phyloP scores from a whole-genome alignment of 2,888 invertebrate genomes.

The Germaria angustata region DNA sequence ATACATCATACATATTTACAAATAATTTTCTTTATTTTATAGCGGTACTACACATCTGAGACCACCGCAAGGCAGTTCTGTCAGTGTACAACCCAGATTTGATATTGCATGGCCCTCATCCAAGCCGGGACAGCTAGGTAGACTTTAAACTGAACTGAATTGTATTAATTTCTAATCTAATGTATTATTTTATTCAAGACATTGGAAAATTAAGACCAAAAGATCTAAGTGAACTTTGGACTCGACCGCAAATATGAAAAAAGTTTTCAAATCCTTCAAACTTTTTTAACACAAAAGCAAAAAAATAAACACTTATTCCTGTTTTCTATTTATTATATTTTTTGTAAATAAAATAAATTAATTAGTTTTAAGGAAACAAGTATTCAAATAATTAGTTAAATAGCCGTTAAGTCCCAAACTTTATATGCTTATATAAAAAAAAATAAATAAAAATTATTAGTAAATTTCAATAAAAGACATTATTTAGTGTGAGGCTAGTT shows the following conservation, averaged over 20 bases:
- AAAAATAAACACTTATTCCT: conserved; percentile 35
- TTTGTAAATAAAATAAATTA: conserved; percentile 48
- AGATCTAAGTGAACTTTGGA: conserved; percentile 76
- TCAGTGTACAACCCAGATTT: conserved; percentile 75
- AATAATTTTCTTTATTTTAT: not conserved
- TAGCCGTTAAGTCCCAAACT: conserved; percentile 11
- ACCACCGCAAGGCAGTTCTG: conserved; percentile 70
- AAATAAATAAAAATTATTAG: conserved; percentile 16
- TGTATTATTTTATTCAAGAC: conserved; percentile 67
- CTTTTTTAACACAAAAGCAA: conserved; percentile 41
- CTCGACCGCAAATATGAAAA: conserved; percentile 76
- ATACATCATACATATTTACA: not conserved
- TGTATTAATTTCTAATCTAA: not conserved
- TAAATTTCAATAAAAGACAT: conserved; percentile 51
- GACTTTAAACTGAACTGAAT: not conserved
- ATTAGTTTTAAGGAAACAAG: conserved; percentile 39
- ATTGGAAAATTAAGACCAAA: conserved; percentile 76
- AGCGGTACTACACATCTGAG: conserved; percentile 74
- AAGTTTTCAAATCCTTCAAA: conserved; percentile 17
- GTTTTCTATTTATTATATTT: not conserved
- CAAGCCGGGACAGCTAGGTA: conserved; percentile 73
- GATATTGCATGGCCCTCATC: conserved; percentile 72
- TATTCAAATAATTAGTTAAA: conserved; percentile 42
- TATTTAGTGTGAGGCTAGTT: conserved; percentile 62
- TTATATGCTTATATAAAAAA: conserved; percentile 7